Evolutionary conservation across 2,113 vertebrate genomes (phyloP), one percentile per base, ranked within the genome.

Genomic region (Hyla sarda): DNA sequence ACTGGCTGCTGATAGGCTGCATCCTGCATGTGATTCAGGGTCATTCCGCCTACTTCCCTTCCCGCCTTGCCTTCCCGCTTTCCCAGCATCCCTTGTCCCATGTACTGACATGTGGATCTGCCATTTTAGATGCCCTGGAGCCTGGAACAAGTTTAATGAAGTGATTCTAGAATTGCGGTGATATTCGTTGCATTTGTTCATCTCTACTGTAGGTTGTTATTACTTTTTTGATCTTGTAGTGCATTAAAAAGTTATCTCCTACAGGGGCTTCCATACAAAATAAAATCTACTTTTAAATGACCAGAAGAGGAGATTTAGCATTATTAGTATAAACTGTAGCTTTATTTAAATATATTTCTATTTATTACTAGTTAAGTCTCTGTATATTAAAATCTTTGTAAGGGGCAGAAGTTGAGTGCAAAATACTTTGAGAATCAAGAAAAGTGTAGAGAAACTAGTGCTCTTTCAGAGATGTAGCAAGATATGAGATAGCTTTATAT

Each of bases 321-420:
- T 54, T n/a, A 83, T 60, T 54, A 56, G 48, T 74, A 83, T 74
- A 83, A 83, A 52, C 69, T 50, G 58, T 74, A 32, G 34, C 50
- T 74, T 58, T 74, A 74, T 83, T 74, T 83, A 74, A 54, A 83
- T 34, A 74, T 60, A 58, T 30, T 60, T 50, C 82, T 60, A 74
- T 83, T 74, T 74, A 74, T 83, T 74, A 60, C 50, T n/a, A 74
- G 69, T 34, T 83, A 83, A 83, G 82, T 52, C 82, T 73, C n/a
- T n/a, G 13, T 74, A 74, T 83, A 83, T 83, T 83, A 83, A 83
- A 83, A 73, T 32, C 69, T 72, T 74, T 74, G 30, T 13, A 83
- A 83, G 71, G 69, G 82, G 71, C 17, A 74, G 54, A 83, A 74
- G 82, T 60, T 83, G 82, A 83, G 41, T 60, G 32, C 30, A 58